Percentiles rank a stretch among this genome's conserved stretches.
Evolutionary conservation across 2,797 vertebrate genomes (phyloP).

Genomic region (Aulostomus chinensis): DNA sequence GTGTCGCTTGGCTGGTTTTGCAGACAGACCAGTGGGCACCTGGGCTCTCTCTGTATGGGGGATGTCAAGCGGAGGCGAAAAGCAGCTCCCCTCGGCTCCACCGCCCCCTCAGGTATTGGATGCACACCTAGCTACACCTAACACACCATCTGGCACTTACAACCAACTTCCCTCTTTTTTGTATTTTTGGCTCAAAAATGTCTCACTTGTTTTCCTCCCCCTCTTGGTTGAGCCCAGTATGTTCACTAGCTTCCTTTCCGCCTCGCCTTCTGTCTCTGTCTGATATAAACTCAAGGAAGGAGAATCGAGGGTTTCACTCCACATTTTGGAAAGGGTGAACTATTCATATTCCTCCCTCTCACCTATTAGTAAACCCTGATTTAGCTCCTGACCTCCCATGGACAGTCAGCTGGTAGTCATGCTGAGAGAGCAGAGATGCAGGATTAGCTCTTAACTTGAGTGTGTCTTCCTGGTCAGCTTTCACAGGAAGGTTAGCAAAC

Average conservation of each 20-base stretch:
- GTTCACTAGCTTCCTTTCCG: conserved; percentile 36
- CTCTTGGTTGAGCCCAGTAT: conserved; percentile 31
- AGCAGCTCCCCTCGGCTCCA: conserved; percentile 91
- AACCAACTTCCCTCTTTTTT: conserved; percentile 44
- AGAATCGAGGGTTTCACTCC: conserved; percentile 7
- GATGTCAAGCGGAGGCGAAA: conserved; percentile 98
- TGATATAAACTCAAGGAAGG: conserved; percentile 9
- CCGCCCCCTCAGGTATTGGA: conserved; percentile 85
- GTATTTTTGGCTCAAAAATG: conserved; percentile 50
- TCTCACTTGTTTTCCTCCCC: conserved; percentile 18
- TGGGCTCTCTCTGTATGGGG: conserved; percentile 95
- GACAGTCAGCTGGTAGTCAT: conserved; percentile 52
- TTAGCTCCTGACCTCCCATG: conserved; percentile 44
- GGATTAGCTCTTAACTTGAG: conserved; percentile 53
- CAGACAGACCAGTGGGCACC: conserved; percentile 97
- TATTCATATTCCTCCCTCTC: conserved; percentile 1
- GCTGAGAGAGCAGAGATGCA: conserved; percentile 47
- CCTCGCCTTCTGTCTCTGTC: conserved; percentile 27
- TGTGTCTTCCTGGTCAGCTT: conserved; percentile 9
- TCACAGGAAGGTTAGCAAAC: background rate
- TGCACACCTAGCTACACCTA: conserved; percentile 43
- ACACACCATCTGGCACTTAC: conserved; percentile 60
- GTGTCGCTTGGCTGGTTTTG: conserved; percentile 34
- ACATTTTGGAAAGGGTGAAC: conserved; percentile 19
- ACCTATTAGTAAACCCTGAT: conserved; percentile 30